Evolutionary conservation across 1,140 invertebrate genomes (phyloP).

Genomic region (Batillaria attramentaria): DNA sequence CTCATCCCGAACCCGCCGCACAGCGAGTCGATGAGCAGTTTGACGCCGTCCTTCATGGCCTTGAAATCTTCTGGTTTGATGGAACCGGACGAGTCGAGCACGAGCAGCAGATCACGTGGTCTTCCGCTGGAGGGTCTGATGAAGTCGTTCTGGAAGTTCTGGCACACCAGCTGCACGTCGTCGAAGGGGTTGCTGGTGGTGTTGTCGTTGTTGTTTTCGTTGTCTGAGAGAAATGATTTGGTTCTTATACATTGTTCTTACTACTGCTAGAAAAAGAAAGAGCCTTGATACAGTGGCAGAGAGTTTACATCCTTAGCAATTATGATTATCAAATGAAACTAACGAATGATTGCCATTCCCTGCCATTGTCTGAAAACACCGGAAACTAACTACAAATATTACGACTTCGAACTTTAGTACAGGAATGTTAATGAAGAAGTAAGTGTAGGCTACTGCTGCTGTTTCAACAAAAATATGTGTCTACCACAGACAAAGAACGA

Average conservation of each 20-base stretch:
- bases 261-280: too few relatives aligned
- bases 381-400: too few relatives aligned
- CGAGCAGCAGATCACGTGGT: background rate
- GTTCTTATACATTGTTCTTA: too few relatives aligned
- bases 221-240: background rate
- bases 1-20: background rate
- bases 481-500: background rate
- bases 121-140: background rate
- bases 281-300: too few relatives aligned
- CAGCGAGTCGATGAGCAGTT: background rate
- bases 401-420: too few relatives aligned
- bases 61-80: background rate
- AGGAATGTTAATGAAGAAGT: background rate
- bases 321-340: background rate
- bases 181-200: background rate
- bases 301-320: too few relatives aligned
- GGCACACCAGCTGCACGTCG: background rate
- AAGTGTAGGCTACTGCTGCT: too few relatives aligned
- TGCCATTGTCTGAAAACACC: too few relatives aligned
- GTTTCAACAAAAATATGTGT: too few relatives aligned
- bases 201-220: background rate
- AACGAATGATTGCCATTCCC: too few relatives aligned
- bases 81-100: background rate
- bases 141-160: constrained; percentile 21
- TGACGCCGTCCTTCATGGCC: background rate